These are phyloP conservation scores for Leptobrachium leishanense DNA, from an alignment of 2,113 vertebrate genomes.

Conservation along the genomic window DNA sequence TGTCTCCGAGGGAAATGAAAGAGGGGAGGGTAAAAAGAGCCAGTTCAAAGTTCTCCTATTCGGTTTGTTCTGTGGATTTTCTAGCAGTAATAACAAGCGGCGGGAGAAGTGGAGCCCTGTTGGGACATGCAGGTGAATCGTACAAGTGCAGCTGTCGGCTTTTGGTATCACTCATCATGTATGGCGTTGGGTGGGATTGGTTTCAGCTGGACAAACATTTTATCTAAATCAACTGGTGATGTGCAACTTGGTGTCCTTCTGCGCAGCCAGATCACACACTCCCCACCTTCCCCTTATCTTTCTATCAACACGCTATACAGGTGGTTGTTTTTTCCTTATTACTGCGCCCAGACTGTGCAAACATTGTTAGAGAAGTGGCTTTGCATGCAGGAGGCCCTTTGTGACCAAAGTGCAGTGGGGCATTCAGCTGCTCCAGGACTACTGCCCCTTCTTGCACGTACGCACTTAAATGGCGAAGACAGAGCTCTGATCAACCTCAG, in stretches of 20 bases:
- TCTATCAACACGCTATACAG: constrained; percentile 41
- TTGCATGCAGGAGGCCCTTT: constrained; percentile 16
- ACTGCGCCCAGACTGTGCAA: constrained; percentile 50
- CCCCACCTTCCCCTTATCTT: constrained; percentile 54
- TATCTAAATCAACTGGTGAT: background rate
- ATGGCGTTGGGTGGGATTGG: constrained; percentile 54
- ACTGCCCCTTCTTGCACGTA: constrained; percentile 11
- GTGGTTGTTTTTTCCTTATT: constrained; percentile 43
- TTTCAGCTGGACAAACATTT: constrained; percentile 69
- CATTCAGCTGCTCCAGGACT: background rate
- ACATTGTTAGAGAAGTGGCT: constrained; percentile 9
- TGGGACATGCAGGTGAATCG: constrained; percentile 64
- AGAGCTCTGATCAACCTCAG: background rate
- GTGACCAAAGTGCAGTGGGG: background rate
- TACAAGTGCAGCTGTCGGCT: constrained; percentile 63
- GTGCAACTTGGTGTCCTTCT: constrained; percentile 45
- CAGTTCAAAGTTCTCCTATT: constrained; percentile 45
- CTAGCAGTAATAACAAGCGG: constrained; percentile 53
- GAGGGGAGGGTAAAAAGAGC: background rate
- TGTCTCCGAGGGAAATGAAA: constrained; percentile 14
- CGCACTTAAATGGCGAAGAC: background rate
- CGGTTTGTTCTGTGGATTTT: constrained; percentile 46
- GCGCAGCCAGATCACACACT: constrained; percentile 35
- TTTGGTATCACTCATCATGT: constrained; percentile 60
- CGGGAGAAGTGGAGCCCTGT: constrained; percentile 55